Conservation (phyloP, 1,140 invertebrate genomes). For the Drosophila nigromelanica region DNA sequence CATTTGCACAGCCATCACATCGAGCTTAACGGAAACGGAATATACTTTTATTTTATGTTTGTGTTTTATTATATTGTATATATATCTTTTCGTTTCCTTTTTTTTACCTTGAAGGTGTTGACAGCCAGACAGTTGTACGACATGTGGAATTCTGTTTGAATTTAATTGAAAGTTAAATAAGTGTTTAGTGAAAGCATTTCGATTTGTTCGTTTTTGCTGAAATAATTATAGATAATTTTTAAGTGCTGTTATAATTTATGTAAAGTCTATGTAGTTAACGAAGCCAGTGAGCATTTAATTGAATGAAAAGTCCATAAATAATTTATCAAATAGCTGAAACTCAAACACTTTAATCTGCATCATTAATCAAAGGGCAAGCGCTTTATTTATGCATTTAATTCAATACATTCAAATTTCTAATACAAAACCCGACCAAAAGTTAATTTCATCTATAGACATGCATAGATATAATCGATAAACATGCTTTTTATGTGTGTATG, state of each 20-base stretch:
- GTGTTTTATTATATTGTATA: too few relatives aligned
- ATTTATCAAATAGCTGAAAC: constrained; percentile 37
- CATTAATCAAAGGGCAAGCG: constrained; percentile 66
- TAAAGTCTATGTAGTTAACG: constrained; percentile 36
- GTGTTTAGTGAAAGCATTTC: background rate
- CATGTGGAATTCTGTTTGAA: too few relatives aligned
- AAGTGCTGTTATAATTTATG: constrained; percentile 52
- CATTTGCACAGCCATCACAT: too few relatives aligned
- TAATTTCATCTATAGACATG: constrained; percentile 46
- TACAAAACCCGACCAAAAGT: constrained; percentile 18
- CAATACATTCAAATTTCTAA: constrained; percentile 42
- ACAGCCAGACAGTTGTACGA: too few relatives aligned
- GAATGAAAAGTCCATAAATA: constrained; percentile 53
- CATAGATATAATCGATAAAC: constrained; percentile 52
- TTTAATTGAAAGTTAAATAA: too few relatives aligned
- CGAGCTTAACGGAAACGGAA: too few relatives aligned
- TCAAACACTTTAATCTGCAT: constrained; percentile 64
- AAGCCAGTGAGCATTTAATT: constrained; percentile 41
- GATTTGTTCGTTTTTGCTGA: constrained; percentile 10
- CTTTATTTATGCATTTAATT: constrained; percentile 61
- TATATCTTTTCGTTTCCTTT: too few relatives aligned
- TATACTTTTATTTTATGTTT: too few relatives aligned
- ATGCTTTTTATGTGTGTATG: too few relatives aligned
- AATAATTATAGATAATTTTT: constrained; percentile 27
- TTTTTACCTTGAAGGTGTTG: too few relatives aligned